Evolutionary conservation across 2,797 vertebrate species (phyloP).

Genomic region (Acanthornis magna): DNA sequence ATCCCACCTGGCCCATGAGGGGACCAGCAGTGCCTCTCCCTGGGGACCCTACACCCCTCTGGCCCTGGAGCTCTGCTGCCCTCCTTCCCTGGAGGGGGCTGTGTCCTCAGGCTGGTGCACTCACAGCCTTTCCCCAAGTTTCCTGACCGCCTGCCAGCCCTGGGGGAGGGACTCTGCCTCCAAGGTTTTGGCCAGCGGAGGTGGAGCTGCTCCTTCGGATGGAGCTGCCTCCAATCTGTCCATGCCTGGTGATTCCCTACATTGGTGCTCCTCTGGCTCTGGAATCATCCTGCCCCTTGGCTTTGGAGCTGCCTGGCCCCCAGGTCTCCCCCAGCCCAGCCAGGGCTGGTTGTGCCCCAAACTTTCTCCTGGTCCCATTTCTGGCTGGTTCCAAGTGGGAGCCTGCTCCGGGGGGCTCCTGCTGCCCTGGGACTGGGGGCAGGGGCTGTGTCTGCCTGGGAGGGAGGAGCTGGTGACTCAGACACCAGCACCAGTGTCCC

Average conservation of each 20-base stretch:
- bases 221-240: rapidly evolving
- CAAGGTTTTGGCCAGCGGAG: not conserved
- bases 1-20: not conserved
- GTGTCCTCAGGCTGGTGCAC: not conserved
- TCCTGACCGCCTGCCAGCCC: not conserved
- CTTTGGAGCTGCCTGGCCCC: not conserved
- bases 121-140: not conserved
- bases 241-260: not conserved
- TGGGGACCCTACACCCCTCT: not conserved
- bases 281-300: not conserved
- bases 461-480: not conserved
- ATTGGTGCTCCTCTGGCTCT: not conserved
- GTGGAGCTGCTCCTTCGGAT: not conserved
- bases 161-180: not conserved
- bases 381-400: not conserved
- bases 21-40: not conserved
- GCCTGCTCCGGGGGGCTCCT: not conserved
- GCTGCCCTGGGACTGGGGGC: not conserved
- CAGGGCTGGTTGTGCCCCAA: not conserved
- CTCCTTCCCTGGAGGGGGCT: not conserved
- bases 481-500: not conserved
- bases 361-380: not conserved
- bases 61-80: not conserved
- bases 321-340: not conserved
- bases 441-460: not conserved